These are phyloP conservation scores for Ganaspis sp. DNA, from an alignment of 1,140 invertebrate species.

Conservation along the genomic window DNA sequence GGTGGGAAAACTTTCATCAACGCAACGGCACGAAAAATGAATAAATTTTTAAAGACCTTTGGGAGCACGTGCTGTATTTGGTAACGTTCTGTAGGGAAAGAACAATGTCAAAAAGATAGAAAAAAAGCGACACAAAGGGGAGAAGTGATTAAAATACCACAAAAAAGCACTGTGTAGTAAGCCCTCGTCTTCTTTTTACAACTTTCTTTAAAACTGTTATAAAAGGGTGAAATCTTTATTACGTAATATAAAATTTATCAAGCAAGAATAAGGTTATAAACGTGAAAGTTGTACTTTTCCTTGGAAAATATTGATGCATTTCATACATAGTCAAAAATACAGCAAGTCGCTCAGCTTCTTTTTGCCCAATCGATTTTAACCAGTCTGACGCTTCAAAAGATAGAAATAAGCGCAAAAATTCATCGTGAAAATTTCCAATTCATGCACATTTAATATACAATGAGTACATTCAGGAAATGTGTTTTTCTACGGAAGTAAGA, in stretches of 20 bases:
- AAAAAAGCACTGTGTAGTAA: not conserved
- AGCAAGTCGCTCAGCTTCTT: not conserved
- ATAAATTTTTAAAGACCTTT: conserved; percentile 11
- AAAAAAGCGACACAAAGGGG: conserved; percentile 8
- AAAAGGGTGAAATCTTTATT: conserved; percentile 11
- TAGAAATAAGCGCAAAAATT: not conserved
- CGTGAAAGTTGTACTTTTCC: conserved; percentile 8
- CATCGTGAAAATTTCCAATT: not conserved
- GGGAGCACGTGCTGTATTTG: not conserved
- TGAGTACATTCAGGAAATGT: not conserved
- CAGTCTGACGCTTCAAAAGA: conserved; percentile 4
- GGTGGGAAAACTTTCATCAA: not conserved
- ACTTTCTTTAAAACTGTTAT: conserved; percentile 14
- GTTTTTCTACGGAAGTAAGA: no score
- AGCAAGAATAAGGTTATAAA: conserved; percentile 14
- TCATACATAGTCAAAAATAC: conserved; percentile 9
- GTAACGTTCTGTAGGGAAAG: not conserved
- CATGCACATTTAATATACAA: not conserved
- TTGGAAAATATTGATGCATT: conserved; percentile 3
- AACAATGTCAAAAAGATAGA: conserved; percentile 10
- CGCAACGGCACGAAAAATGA: conserved; percentile 6
- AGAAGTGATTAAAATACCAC: conserved; percentile 9
- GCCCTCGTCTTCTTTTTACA: not conserved
- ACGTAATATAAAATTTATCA: conserved; percentile 15
- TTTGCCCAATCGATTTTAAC: not conserved